A percentile compares a stretch with the other conserved stretches of the same genome.
These are phyloP conservation scores for Gasterosteus aculeatus DNA, from an alignment of 2,113 vertebrate species.

Conservation along the genomic window DNA sequence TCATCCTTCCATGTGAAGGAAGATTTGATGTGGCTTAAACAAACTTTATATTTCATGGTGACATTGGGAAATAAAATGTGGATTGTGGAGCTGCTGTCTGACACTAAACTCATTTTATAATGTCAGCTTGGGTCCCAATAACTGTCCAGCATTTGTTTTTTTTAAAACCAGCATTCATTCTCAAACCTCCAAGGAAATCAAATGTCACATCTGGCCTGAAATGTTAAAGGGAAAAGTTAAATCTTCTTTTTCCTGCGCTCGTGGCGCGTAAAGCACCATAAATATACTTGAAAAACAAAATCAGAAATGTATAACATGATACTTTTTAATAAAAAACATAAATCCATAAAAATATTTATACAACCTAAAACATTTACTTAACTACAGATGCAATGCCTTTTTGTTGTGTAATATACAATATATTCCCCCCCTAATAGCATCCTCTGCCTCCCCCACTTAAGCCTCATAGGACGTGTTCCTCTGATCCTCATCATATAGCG, in stretches of 20 bases:
- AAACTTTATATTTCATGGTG: background rate
- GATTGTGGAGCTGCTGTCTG: background rate
- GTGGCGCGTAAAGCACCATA: too few relatives aligned
- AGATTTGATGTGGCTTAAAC: background rate
- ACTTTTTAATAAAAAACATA: background rate
- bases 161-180: background rate
- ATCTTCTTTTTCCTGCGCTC: too few relatives aligned
- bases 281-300: too few relatives aligned
- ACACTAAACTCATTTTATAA: background rate
- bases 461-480: slow-evolving; percentile 4
- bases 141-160: background rate
- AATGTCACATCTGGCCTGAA: background rate
- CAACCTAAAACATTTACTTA: background rate
- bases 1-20: background rate
- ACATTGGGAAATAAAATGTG: background rate
- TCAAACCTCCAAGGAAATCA: background rate
- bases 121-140: background rate
- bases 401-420: background rate
- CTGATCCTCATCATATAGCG: slow-evolving; percentile 16
- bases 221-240: background rate
- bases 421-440: background rate
- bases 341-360: background rate
- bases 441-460: slow-evolving; percentile 10
- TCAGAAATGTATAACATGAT: background rate
- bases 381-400: background rate